Base-by-base conservation (phyloP, 2,797 vertebrate genomes). In the Gallinago nigripennis region DNA sequence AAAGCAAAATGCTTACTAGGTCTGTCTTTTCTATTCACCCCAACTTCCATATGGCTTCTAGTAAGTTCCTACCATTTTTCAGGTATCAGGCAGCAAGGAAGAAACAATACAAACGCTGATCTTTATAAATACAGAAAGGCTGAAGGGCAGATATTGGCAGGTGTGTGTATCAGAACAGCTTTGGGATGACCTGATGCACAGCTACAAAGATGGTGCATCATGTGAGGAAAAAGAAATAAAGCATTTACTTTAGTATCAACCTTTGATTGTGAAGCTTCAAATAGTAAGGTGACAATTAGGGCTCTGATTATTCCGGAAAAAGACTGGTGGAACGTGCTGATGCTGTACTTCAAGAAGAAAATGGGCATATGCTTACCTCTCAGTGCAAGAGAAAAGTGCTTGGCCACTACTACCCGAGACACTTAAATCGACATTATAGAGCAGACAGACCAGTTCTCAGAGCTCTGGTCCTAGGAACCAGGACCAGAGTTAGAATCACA, bases 401-500 rank as follows among this genome's bases (percentile, higher is more conserved):
- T 71, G 28, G 25, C 11, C 14, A 16, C 33, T 76, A 16, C 41
- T 43, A 5, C 24, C 16, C 19, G 20, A 90, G 41, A 84, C 13
- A 3, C 23, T 90, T 71, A 84, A 71, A 78, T n/a, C 41, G 61
- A 46, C 15, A 24, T 57, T 76, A 43, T 69, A 68, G 37, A 89
- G 20, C 20, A 82, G 57, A 86, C 8, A 88, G 45, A 84, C 6
- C 53, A 86, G 20, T 27, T 77, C 16, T 66, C 58, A 79, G 30
- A 31, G 5, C 25, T 80, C 18, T 31, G 3, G 19, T 60, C 30
- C 53, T 28, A 56, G n/a, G 83, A 83, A 75, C 16, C 27, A 92
- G 12, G 6, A 39, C 14, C 51, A 33, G 28, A 83, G 21, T 25
- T 61, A 58, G 24, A 63, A 51, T 12, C 0, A 0, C 19, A 9